These are phyloP conservation scores for Tympanuchus pallidicinctus DNA, from an alignment of 2,113 vertebrate species.

Conservation along the genomic window DNA sequence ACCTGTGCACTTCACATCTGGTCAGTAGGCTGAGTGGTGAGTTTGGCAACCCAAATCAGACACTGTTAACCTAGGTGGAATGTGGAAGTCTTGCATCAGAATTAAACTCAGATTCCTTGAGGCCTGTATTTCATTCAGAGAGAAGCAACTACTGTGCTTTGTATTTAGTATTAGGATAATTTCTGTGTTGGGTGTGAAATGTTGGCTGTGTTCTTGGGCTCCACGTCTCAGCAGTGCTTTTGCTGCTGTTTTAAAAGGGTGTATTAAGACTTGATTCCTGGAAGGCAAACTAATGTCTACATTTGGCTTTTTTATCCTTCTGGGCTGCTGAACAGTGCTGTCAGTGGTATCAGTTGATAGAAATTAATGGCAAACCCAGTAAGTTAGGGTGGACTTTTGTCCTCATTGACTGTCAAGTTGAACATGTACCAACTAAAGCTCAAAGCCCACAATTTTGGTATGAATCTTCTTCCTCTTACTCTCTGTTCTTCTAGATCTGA, in stretches of 20 bases:
- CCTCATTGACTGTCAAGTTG: neutral
- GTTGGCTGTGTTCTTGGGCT: neutral
- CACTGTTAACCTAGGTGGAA: neutral
- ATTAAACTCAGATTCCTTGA: neutral
- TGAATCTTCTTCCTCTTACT: neutral
- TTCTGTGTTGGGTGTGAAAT: neutral
- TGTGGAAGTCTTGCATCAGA: neutral
- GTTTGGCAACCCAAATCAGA: neutral
- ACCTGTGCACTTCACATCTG: fast-evolving
- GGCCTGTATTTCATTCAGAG: neutral
- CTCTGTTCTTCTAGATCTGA: neutral
- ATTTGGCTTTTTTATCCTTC: neutral
- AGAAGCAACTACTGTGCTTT: neutral
- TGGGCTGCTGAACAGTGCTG: neutral
- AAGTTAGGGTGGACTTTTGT: neutral
- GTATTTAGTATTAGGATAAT: neutral
- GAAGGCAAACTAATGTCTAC: neutral
- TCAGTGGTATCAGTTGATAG: neutral
- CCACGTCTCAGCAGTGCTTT: neutral
- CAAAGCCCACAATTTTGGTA: neutral
- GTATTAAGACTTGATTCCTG: neutral
- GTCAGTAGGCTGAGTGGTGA: neutral
- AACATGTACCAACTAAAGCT: neutral
- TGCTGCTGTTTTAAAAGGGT: neutral
- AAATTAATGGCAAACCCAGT: neutral